Conservation (phyloP, 2,797 vertebrate genomes). For the Percopsis omiscomaycus region DNA sequence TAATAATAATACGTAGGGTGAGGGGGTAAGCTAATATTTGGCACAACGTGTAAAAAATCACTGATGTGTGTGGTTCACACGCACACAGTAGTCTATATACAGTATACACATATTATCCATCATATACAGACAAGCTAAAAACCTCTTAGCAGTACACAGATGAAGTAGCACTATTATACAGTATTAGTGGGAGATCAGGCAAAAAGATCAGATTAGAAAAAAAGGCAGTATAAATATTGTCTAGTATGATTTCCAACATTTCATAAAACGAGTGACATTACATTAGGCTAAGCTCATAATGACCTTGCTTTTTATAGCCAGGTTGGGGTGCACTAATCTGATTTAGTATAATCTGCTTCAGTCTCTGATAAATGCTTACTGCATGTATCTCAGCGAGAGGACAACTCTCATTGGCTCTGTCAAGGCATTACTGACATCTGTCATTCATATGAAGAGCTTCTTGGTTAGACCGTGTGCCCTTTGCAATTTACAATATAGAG, state of each 20-base stretch:
- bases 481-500: background rate
- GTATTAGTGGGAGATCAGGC: constrained; percentile 66
- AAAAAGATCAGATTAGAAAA: constrained; percentile 73
- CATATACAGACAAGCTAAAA: background rate
- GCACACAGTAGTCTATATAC: too few species aligned
- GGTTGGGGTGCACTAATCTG: constrained; percentile 78
- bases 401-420: constrained; percentile 61
- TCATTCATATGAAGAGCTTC: constrained; percentile 56
- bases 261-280: constrained; percentile 74
- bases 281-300: constrained; percentile 78
- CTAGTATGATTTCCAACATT: constrained; percentile 68
- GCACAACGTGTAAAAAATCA: too few species aligned
- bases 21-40: too few species aligned
- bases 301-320: constrained; percentile 82
- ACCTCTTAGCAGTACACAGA: background rate
- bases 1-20: too few species aligned
- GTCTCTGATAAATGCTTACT: constrained; percentile 83
- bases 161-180: constrained; percentile 68
- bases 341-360: constrained; percentile 81
- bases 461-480: background rate
- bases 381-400: constrained; percentile 70
- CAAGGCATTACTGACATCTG: constrained; percentile 71
- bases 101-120: background rate
- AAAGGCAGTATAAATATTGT: constrained; percentile 64
- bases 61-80: too few species aligned